A percentile compares a stretch with the other conserved stretches of the same genome.
Evolutionary conservation across 2,797 vertebrate genomes (phyloP).

Genomic region (Holocentrus rufus): DNA sequence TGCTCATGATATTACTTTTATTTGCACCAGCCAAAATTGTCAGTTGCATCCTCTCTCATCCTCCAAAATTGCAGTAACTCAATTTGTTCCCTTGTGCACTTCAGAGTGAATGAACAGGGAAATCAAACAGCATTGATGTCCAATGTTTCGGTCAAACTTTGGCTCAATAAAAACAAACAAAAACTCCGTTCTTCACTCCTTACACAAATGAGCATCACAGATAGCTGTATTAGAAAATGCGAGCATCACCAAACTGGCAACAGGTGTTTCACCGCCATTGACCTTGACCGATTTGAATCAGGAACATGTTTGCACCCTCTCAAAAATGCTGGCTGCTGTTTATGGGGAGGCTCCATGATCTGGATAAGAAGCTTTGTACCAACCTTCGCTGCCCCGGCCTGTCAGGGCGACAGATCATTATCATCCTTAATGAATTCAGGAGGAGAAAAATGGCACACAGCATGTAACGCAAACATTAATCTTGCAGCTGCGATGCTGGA

Average conservation of each 20-base stretch:
- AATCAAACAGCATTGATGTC: too few relatives aligned
- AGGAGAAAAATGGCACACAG: conserved; percentile 41
- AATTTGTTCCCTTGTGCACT: too few relatives aligned
- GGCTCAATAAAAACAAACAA: too few relatives aligned
- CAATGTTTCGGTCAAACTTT: too few relatives aligned
- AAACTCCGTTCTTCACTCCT: too few relatives aligned
- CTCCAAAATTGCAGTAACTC: too few relatives aligned
- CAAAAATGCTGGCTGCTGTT: conserved; percentile 10
- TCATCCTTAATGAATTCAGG: conserved; percentile 71
- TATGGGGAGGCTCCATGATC: conserved; percentile 51
- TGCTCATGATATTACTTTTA: too few relatives aligned
- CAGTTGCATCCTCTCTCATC: too few relatives aligned
- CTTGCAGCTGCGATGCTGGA: conserved; percentile 41
- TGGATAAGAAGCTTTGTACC: conserved; percentile 57
- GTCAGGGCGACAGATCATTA: conserved; percentile 68
- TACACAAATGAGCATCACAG: background rate
- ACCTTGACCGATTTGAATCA: conserved; percentile 46
- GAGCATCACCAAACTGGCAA: conserved; percentile 34
- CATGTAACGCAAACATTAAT: conserved; percentile 62
- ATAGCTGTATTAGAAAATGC: conserved; percentile 16
- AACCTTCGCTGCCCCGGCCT: conserved; percentile 63
- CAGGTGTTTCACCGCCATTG: background rate
- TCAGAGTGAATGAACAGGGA: too few relatives aligned
- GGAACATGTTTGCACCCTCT: conserved; percentile 18
- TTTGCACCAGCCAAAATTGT: too few relatives aligned